Evolutionary conservation across 2,797 vertebrate genomes (phyloP), one percentile per base, ranked within the genome.

Genomic region (Enteromius anoplus): DNA sequence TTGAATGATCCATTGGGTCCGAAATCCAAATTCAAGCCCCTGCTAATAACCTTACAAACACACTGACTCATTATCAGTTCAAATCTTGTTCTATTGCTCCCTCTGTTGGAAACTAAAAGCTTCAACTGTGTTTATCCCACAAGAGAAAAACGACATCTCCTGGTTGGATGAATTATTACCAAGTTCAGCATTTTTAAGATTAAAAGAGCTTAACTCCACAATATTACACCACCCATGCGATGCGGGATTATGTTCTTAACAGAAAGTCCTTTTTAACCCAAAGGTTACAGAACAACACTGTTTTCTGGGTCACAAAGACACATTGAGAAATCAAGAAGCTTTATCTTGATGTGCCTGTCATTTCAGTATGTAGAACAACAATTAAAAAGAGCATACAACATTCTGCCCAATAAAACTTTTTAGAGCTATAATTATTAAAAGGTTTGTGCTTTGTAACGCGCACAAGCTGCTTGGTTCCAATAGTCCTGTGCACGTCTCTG

Each of bases 161-260:
- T 80, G 81, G 64, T 62, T 64, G 29, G 47, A 80, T 21, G 19
- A 69, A 68, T 51, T 14, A 83, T 37, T 42, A 83, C 60, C 26
- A 70, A 19, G 1, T 26, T 47, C n/a, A 53, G 34, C 10, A 64
- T 71, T 83, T 78, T 47, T 62, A 77, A 78, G 82, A 78, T 83
- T 78, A 83, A 78, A 83, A 78, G 75, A 64, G 53, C 66, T 79
- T 86, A 85, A 73, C 42, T 66, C n/a, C 7, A 19, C 55, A 82
- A 71, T 49, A 86, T 68, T 79, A 76, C 53, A 49, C 75, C n/a
- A 40, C 14, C 42, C 58, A 80, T 76, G 65, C 75, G 42, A 81
- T 73, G 82, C 55, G 10, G 68, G 84, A 85, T 87, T 85, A 87
- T 85, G 65, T 80, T 47, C 71, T 88, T 76, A 86, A 80, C 55